These are phyloP conservation scores for Brachypodius melanocephalos DNA, from an alignment of 2,113 vertebrate genomes.

Conservation along the genomic window DNA sequence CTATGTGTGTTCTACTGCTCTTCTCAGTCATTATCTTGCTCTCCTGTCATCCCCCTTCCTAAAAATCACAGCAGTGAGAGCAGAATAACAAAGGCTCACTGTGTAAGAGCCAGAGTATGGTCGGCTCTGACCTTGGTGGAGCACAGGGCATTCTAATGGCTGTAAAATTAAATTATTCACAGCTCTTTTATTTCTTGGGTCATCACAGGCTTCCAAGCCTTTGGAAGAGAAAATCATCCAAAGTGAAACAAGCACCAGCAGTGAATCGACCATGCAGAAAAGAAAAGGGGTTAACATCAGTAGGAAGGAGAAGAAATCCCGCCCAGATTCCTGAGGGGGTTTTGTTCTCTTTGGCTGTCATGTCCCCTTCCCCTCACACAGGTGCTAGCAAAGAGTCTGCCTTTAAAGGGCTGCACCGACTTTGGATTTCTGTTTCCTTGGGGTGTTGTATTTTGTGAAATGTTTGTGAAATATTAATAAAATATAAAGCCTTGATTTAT, in stretches of 20 bases:
- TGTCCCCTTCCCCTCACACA: neutral
- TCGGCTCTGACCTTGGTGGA: accelerated
- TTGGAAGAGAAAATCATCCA: neutral
- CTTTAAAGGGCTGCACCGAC: neutral
- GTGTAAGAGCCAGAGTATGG: accelerated
- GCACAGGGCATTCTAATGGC: neutral
- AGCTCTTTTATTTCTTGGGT: neutral
- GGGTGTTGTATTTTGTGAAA: too few relatives aligned
- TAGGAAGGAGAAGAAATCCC: slow-evolving; percentile 8
- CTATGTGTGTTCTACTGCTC: accelerated
- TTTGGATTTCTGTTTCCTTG: neutral
- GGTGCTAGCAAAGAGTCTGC: neutral
- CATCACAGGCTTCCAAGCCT: neutral
- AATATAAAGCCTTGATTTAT: neutral
- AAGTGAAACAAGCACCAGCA: neutral
- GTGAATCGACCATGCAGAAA: neutral
- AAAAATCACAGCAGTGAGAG: neutral
- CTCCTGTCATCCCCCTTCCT: neutral
- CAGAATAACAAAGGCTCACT: neutral
- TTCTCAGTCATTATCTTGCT: neutral
- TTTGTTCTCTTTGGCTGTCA: neutral
- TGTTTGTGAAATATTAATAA: neutral
- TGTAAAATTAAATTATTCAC: neutral
- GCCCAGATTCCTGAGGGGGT: neutral
- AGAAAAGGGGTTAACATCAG: slow-evolving; percentile 8